phyloP scores from a whole-genome alignment of 2,888 invertebrate species.

The Erannis defoliaria region DNA sequence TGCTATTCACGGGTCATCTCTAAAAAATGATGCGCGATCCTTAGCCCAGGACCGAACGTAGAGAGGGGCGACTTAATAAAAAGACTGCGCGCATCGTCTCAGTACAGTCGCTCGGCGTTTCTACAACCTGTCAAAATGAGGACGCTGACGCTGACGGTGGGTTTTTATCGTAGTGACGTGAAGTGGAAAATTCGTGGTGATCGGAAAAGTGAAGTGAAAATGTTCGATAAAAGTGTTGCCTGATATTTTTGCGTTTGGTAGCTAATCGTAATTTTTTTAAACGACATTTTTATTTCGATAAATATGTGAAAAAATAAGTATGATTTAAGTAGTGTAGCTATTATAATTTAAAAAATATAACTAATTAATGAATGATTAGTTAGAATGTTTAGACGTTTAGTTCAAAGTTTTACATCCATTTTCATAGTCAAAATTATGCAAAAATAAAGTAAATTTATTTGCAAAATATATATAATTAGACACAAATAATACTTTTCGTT shows the following conservation, averaged over 20 bases:
- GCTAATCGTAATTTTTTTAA: not conserved
- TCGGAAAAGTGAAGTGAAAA: conserved; percentile 25
- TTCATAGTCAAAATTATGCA: too few relatives aligned
- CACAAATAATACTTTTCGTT: too few relatives aligned
- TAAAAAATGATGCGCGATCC: conserved; percentile 17
- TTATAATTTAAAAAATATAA: too few relatives aligned
- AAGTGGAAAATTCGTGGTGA: conserved; percentile 40
- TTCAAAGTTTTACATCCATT: too few relatives aligned
- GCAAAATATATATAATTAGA: too few relatives aligned
- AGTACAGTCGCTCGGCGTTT: conserved; percentile 71
- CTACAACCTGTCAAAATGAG: conserved; percentile 72
- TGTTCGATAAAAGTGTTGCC: conserved; percentile 10
- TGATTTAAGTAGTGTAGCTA: too few relatives aligned
- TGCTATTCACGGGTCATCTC: conserved; percentile 12
- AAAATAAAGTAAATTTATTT: too few relatives aligned
- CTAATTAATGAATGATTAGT: too few relatives aligned
- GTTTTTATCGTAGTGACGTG: conserved; percentile 59
- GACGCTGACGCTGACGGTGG: conserved; percentile 77
- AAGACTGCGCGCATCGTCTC: conserved; percentile 55
- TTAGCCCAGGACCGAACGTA: conserved; percentile 32
- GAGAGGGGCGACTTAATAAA: conserved; percentile 76
- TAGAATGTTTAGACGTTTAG: too few relatives aligned
- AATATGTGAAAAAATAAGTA: too few relatives aligned
- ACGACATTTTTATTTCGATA: too few relatives aligned
- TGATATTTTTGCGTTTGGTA: conserved; percentile 5